phyloP scores from a whole-genome alignment of 2,797 vertebrate genomes.

The Channallabes apus region DNA sequence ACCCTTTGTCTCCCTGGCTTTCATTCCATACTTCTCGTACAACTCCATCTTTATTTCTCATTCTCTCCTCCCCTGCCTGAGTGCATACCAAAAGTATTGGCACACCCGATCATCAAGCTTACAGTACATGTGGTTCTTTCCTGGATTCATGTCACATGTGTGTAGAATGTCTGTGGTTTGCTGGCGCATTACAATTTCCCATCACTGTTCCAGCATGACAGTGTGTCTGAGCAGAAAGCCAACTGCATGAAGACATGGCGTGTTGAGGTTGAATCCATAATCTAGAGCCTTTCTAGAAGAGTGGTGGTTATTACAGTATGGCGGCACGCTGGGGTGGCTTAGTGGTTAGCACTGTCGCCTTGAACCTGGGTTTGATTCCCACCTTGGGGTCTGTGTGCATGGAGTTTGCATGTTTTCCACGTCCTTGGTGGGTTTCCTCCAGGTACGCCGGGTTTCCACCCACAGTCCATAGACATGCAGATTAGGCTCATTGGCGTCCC shows the following conservation, averaged over 20 bases:
- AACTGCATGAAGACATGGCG: neutral
- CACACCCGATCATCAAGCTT: neutral
- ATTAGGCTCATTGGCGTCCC: too few species aligned
- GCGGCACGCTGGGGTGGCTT: too few species aligned
- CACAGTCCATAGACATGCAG: too few species aligned
- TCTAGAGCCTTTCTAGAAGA: neutral
- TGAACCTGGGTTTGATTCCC: too few species aligned
- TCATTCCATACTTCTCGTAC: conserved; percentile 52
- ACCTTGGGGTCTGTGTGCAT: too few species aligned
- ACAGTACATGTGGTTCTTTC: neutral
- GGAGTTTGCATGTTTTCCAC: too few species aligned
- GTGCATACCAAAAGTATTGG: conserved; percentile 2
- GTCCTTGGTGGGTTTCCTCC: too few species aligned
- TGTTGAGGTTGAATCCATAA: neutral
- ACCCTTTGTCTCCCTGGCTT: conserved; percentile 47
- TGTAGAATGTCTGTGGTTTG: neutral
- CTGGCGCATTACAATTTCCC: neutral
- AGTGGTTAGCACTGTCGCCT: too few species aligned
- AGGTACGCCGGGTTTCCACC: too few species aligned
- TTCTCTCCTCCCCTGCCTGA: neutral
- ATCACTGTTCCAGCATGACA: neutral
- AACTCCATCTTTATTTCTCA: conserved; percentile 37
- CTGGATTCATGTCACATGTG: neutral
- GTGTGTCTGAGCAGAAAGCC: neutral
- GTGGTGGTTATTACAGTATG: neutral